These are phyloP conservation scores for Cecidostiba fungosa DNA, from an alignment of 2,888 invertebrate genomes.

Conservation along the genomic window DNA sequence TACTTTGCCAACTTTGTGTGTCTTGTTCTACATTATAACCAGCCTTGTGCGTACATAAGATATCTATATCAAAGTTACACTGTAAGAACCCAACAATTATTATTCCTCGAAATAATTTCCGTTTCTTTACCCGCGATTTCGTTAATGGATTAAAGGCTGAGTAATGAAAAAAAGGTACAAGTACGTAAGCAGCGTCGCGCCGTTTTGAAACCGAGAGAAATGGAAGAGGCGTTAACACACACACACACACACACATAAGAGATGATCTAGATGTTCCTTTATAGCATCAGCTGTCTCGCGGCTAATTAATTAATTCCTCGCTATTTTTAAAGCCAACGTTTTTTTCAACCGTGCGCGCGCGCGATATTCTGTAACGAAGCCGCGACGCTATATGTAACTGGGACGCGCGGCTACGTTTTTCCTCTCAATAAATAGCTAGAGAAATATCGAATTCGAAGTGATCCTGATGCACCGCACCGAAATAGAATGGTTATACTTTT, in stretches of 20 bases:
- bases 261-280: neutral
- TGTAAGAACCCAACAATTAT: conserved; percentile 34
- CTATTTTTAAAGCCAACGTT: conserved; percentile 31
- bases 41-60: too few relatives aligned
- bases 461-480: neutral
- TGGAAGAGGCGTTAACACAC: neutral
- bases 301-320: conserved; percentile 37
- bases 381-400: neutral
- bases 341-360: neutral
- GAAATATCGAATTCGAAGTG: conserved; percentile 41
- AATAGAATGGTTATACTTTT: conserved; percentile 35
- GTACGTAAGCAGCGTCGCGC: neutral
- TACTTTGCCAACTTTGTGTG: too few relatives aligned
- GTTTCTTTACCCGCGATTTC: neutral
- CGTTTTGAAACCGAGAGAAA: neutral
- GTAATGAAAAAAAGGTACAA: neutral
- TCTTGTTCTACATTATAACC: too few relatives aligned
- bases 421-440: conserved; percentile 18
- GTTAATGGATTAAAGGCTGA: neutral
- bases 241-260: neutral
- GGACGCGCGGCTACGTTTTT: neutral
- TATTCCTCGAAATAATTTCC: conserved; percentile 18
- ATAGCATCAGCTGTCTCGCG: neutral
- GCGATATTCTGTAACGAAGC: neutral
- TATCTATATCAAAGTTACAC: too few relatives aligned